Evolutionary conservation across 2,888 invertebrate genomes (phyloP).

Genomic region (Sisyra nigra): DNA sequence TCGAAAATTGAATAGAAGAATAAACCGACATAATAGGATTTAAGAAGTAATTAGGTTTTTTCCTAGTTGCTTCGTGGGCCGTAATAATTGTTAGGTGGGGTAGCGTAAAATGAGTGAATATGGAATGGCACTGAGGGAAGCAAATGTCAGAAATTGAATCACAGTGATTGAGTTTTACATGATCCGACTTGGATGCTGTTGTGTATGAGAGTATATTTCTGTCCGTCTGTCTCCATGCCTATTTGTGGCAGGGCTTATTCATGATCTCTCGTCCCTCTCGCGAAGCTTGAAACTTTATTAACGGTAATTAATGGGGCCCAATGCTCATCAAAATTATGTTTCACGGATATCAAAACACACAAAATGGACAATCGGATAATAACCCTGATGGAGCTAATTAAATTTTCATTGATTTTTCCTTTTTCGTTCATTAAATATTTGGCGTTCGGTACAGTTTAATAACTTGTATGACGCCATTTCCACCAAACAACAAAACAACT

Average conservation of each 20-base stretch:
- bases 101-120: not conserved
- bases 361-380: conserved; percentile 2
- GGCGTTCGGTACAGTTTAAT: not conserved
- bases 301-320: conserved; percentile 2
- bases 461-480: no score
- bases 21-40: conserved; percentile 1
- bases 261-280: not conserved
- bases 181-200: not conserved
- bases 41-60: conserved; percentile 5
- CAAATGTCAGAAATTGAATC: conserved; percentile 9
- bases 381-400: conserved; percentile 4
- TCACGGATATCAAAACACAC: conserved; percentile 2
- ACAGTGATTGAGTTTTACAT: conserved; percentile 9
- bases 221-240: not conserved
- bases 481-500: no score
- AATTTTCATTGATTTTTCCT: conserved; percentile 6
- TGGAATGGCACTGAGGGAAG: not conserved
- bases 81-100: not conserved
- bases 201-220: not conserved
- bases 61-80: not conserved
- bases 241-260: not conserved
- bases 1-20: no score
- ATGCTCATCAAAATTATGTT: conserved; percentile 4
- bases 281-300: conserved; percentile 1
- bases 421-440: conserved; percentile 1